These are phyloP conservation scores for Athalia cordata DNA, from an alignment of 2,888 invertebrate genomes.

Conservation along the genomic window DNA sequence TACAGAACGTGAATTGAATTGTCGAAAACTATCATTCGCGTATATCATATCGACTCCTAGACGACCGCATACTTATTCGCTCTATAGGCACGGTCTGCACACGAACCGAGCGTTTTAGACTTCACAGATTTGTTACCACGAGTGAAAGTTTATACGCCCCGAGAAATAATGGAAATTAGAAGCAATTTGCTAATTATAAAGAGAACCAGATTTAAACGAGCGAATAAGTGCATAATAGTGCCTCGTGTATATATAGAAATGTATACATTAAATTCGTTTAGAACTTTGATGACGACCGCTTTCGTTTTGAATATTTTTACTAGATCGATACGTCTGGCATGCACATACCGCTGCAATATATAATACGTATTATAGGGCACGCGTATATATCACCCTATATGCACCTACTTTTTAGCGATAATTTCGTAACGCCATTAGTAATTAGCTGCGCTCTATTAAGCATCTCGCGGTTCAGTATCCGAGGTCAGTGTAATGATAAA, in stretches of 20 bases:
- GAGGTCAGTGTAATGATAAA: not conserved
- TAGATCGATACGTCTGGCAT: too few species aligned
- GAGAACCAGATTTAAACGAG: constrained; percentile 4
- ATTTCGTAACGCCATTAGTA: constrained; percentile 19
- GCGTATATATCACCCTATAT: not conserved
- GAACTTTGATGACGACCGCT: not conserved
- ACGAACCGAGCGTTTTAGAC: constrained; percentile 22
- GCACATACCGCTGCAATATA: not conserved
- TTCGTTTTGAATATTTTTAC: constrained; percentile 9
- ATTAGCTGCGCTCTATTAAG: constrained; percentile 21
- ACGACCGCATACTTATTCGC: too few species aligned
- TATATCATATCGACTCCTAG: too few species aligned
- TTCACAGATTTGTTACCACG: constrained; percentile 1
- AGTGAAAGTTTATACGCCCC: constrained; percentile 31
- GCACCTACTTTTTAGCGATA: constrained; percentile 18
- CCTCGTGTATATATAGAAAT: not conserved
- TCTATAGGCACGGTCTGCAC: too few species aligned
- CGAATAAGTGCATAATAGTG: not conserved
- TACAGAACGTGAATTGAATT: too few species aligned
- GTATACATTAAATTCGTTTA: not conserved
- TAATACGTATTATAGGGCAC: too few species aligned
- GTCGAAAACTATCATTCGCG: too few species aligned
- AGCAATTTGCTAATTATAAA: constrained; percentile 28
- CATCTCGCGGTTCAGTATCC: not conserved
- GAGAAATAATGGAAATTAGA: constrained; percentile 25